phyloP scores from a whole-genome alignment of 1,140 invertebrate genomes.

The Procambarus virginalis region DNA sequence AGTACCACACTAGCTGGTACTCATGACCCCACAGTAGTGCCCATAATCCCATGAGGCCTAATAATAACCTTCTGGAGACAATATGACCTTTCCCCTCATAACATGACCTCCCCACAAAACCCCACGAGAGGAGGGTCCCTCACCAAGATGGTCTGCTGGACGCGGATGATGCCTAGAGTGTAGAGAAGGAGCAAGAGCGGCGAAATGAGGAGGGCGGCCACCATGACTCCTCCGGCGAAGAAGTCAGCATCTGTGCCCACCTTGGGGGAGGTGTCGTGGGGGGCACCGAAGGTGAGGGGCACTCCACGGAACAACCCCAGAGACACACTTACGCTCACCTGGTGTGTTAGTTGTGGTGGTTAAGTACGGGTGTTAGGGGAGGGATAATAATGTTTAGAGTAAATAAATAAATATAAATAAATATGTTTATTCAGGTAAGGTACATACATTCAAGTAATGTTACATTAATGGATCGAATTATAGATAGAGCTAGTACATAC shows the following conservation, averaged over 20 bases:
- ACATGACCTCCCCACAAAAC: too few relatives aligned
- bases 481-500: too few relatives aligned
- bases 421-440: too few relatives aligned
- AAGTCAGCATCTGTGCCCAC: conserved; percentile 11
- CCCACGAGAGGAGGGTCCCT: background rate
- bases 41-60: too few relatives aligned
- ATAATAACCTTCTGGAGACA: too few relatives aligned
- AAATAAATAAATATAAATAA: too few relatives aligned
- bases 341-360: background rate
- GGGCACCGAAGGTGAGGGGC: conserved; percentile 11
- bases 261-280: background rate
- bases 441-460: too few relatives aligned
- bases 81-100: background rate
- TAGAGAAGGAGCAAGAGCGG: background rate
- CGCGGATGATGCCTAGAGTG: too few relatives aligned
- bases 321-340: conserved; percentile 11
- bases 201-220: conserved; percentile 4
- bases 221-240: conserved; percentile 15
- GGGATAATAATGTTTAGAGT: too few relatives aligned
- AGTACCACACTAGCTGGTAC: too few relatives aligned
- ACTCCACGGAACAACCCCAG: conserved; percentile 22
- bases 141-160: conserved; percentile 23
- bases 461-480: too few relatives aligned
- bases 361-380: background rate
- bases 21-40: too few relatives aligned